Percentiles rank a stretch among this genome's conserved stretches.
These are phyloP conservation scores for Portevinia maculata DNA, from an alignment of 2,888 invertebrate genomes.

Conservation along the genomic window DNA sequence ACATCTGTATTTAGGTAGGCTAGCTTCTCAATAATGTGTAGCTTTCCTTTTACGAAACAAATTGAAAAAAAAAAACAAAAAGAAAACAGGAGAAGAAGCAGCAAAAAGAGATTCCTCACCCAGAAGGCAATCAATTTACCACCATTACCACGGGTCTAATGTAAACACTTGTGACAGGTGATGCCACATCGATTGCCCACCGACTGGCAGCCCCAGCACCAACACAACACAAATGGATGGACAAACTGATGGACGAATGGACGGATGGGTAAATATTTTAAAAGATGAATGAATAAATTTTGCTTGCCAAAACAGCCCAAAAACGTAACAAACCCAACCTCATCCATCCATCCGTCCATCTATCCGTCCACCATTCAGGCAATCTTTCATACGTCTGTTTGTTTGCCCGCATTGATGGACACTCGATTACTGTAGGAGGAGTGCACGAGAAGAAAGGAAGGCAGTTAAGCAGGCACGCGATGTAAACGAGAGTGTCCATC, in stretches of 20 bases:
- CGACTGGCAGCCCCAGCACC: constrained; percentile 39
- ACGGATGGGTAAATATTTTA: constrained; percentile 65
- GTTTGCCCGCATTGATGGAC: constrained; percentile 64
- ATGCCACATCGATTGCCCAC: constrained; percentile 68
- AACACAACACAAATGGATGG: constrained; percentile 42
- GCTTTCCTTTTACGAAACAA: not conserved
- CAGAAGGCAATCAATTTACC: constrained; percentile 64
- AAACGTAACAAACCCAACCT: constrained; percentile 47
- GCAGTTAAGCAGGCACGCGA: constrained; percentile 73
- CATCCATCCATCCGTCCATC: constrained; percentile 47
- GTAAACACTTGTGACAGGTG: constrained; percentile 70
- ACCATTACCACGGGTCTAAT: constrained; percentile 53
- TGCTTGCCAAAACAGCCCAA: constrained; percentile 65
- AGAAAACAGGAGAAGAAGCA: too few relatives aligned
- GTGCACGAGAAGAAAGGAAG: constrained; percentile 68
- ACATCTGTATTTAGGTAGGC: not conserved
- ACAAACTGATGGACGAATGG: constrained; percentile 56
- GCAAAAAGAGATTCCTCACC: too few relatives aligned
- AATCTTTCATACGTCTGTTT: constrained; percentile 45
- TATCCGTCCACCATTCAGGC: constrained; percentile 28
- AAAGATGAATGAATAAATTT: constrained; percentile 73
- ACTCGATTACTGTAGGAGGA: constrained; percentile 72
- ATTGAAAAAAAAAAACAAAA: constrained; percentile 3
- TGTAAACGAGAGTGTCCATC: constrained; percentile 74
- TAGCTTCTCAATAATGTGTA: not conserved